Evolutionary conservation across 1,140 invertebrate species (phyloP), one percentile per base, ranked within the genome.

Genomic region (Orius insidiosus): DNA sequence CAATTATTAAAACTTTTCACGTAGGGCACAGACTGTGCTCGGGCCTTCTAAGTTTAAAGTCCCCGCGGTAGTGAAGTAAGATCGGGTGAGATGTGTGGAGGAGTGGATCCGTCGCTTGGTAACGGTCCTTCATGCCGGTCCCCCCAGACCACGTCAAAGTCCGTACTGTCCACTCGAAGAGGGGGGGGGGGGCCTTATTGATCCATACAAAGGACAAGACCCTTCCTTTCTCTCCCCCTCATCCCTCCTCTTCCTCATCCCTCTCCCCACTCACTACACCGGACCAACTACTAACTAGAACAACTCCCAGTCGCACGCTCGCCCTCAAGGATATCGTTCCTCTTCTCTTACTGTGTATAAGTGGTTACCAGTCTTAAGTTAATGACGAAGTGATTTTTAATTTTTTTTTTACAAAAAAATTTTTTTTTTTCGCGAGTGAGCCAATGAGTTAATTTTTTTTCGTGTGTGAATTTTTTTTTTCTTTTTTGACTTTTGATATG

Each of bases 201-300:
- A 50, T 50, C 49, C 54, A 52, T 54, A 54, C 54, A 48, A 53
- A 55, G 55, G 56, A 55, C 54, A 52, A 53, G 51, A 44, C 48
- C 51, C 54, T 56, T 52, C 54, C 53, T 55, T 53, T 52, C 49
- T n/a, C n/a, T 52, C 53, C 48, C 53, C 52, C 51, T 54, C 53
- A 44, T 48, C 24, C n/a, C 11, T 16, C 6, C 33, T 41, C 14
- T 14, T 14, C 43, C n/a, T n/a, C n/a, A n/a, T 41, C 34, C 19
- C 49, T 49, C 35, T 45, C 45, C 11, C 54, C 51, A 45, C n/a
- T n/a, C n/a, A n/a, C 52, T 51, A 50, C 52, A 44, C 50, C 52
- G 53, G 45, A 53, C 46, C 55, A 49, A 52, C 51, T 50, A 52
- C 55, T 50, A 53, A 44, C 35, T 34, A 51, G 47, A 53, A 48